Percentiles rank a stretch among this genome's conserved stretches.
Conservation (phyloP, 2,797 vertebrate genomes). For the Bradypodion ventrale region DNA sequence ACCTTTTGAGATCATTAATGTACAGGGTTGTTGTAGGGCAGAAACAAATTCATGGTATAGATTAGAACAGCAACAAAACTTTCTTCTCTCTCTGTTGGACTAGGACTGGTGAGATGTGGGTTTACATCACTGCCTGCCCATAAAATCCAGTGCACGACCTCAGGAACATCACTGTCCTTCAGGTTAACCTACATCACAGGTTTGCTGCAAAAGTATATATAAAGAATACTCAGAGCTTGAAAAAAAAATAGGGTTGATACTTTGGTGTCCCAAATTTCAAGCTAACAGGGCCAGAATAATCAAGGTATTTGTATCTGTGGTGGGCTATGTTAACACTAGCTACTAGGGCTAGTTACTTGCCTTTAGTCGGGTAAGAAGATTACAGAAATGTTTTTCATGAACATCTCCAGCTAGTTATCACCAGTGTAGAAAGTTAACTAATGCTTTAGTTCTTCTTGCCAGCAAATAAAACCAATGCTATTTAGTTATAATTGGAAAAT, state of each 20-base stretch:
- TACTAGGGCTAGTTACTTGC: not conserved
- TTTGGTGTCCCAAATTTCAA: not conserved
- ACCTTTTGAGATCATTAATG: too few species aligned
- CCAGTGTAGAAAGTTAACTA: not conserved
- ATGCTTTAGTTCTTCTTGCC: not conserved
- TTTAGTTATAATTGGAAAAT: not conserved
- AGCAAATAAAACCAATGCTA: not conserved
- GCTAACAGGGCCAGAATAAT: not conserved
- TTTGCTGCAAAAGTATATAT: not conserved
- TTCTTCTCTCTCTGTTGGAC: not conserved
- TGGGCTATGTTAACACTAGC: not conserved
- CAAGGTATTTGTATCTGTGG: not conserved
- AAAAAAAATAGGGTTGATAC: too few species aligned
- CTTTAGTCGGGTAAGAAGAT: not conserved
- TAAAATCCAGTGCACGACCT: not conserved
- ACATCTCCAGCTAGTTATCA: not conserved
- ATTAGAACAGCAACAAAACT: too few species aligned
- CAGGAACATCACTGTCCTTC: not conserved
- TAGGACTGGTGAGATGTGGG: not conserved
- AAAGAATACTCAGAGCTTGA: not conserved
- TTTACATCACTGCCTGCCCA: not conserved
- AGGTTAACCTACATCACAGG: not conserved
- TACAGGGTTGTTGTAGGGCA: too few species aligned
- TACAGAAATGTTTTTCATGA: not conserved
- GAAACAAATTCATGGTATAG: too few species aligned